Conservation (phyloP, 2,113 vertebrate species). For the Felis catus region DNA sequence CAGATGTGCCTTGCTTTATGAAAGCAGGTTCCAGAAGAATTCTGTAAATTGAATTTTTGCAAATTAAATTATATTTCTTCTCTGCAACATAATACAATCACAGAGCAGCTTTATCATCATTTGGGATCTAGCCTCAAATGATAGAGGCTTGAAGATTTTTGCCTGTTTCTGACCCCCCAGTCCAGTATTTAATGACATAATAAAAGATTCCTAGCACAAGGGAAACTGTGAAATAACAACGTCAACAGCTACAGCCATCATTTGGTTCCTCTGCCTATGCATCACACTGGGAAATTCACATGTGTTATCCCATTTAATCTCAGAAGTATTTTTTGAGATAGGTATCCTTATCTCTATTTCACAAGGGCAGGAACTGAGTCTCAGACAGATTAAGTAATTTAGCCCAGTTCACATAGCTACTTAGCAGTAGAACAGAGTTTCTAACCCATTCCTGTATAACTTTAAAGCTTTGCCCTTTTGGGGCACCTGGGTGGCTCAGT, state of each 20-base stretch:
- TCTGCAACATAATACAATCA: conserved; percentile 14
- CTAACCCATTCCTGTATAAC: not conserved
- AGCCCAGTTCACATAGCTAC: not conserved
- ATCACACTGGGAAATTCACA: not conserved
- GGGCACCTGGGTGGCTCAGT: no score
- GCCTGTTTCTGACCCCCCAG: not conserved
- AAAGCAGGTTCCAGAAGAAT: conserved; percentile 13
- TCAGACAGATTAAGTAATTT: conserved; percentile 1
- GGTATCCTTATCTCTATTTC: not conserved
- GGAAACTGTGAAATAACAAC: conserved; percentile 16
- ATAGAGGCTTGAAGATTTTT: not conserved
- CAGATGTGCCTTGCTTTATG: conserved; percentile 48
- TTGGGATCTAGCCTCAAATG: not conserved
- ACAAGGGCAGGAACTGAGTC: not conserved
- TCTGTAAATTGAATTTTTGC: conserved; percentile 60
- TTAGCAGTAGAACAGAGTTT: not conserved
- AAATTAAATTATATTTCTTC: conserved; percentile 55
- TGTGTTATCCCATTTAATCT: not conserved
- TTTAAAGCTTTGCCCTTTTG: not conserved
- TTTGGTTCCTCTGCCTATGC: not conserved
- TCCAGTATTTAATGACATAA: conserved; percentile 20
- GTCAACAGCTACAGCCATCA: not conserved
- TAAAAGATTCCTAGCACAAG: not conserved
- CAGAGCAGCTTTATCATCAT: conserved; percentile 14
- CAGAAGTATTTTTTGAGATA: not conserved